Evolutionary conservation across 2,888 invertebrate species (phyloP), one percentile per base, ranked within the genome.

Genomic region (Lasioglossum calceatum): DNA sequence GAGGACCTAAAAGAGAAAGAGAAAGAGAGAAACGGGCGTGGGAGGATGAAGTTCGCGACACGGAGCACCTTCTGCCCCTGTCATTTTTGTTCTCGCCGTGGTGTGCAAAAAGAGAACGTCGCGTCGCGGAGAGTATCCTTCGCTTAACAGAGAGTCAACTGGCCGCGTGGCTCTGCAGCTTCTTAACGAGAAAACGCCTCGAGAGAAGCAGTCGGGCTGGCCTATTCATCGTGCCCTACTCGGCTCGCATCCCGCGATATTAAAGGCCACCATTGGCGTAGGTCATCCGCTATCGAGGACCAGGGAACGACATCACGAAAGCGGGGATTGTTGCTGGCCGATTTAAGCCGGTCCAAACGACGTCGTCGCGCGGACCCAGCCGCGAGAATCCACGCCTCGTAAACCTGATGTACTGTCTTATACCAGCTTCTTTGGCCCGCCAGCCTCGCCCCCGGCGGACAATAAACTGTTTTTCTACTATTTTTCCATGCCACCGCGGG

Each of bases 161-260:
- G 73, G 58, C 71, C 72, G 61, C 54, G 14, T n/a, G 79, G 81
- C 77, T 79, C 75, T 76, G 73, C 74, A 82, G 77, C 58, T 85
- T 82, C 87, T 87, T 90, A 90, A 90, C 87, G 89, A 90, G 89
- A 87, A 89, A 89, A 36, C 82, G 76, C 74, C 79, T 50, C 50
- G 71, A 79, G 77, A 47, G 70, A 70, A 70, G 23, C 70, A 70
- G 70, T 16, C 50, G 10, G n/a, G 44, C 42, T 47, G 77, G 79
- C 78, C 87, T 89, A 88, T 89, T 89, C 89, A 84, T 85, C 82
- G 54, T 8, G 83, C 64, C 42, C 39, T 84, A 1, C 14, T 83
- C 39, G 36, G 12, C 67, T 75, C 67, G 42, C 82, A 23, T n/a
- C 71, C 36, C 76, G 42, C 54, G 64, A 74, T 67, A 81, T 85